phyloP scores from a whole-genome alignment of 2,113 vertebrate genomes.

The Felis chaus region DNA sequence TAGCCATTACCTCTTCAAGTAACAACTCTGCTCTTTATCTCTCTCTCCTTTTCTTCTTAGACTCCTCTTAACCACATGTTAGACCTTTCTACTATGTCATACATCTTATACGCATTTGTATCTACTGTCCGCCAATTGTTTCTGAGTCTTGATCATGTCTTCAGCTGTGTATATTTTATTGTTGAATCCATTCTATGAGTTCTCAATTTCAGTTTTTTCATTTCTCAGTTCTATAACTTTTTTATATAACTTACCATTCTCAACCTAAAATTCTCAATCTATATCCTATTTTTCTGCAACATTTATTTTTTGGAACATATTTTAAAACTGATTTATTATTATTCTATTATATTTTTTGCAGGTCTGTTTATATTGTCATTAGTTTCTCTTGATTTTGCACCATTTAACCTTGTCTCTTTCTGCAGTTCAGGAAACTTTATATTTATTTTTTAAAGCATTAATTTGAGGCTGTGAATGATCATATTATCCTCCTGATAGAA shows the following conservation, averaged over 20 bases:
- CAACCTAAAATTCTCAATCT: background rate
- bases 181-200: background rate
- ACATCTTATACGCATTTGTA: no score
- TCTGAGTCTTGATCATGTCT: background rate
- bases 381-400: background rate
- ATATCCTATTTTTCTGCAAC: background rate
- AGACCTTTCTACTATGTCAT: background rate
- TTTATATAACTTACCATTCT: background rate
- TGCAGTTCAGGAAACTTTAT: background rate
- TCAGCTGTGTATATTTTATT: background rate
- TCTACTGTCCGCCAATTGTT: background rate
- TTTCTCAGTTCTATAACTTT: background rate
- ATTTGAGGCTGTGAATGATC: background rate
- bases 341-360: background rate
- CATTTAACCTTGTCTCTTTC: background rate
- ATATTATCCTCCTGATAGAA: background rate
- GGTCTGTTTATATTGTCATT: background rate
- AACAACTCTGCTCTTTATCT: background rate
- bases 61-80: background rate
- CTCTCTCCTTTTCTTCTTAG: background rate
- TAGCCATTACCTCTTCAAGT: background rate
- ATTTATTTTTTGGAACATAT: background rate
- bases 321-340: background rate
- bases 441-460: background rate
- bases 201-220: background rate